Percentiles rank a stretch among this genome's conserved stretches.
These are phyloP conservation scores for Erebia palarica DNA, from an alignment of 2,888 invertebrate genomes.

Conservation along the genomic window DNA sequence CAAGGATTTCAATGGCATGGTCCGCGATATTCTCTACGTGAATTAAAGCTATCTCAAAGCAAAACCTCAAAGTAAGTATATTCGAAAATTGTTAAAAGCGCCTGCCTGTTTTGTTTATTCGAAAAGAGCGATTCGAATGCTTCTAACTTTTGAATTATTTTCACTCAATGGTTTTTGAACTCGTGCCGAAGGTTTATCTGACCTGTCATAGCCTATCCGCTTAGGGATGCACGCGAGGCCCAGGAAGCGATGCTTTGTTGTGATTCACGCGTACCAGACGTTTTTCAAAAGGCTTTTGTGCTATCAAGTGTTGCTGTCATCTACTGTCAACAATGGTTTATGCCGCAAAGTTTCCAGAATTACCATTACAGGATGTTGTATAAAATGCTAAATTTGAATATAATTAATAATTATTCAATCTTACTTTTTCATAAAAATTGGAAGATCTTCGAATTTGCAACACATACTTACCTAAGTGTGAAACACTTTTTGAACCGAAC, in stretches of 20 bases:
- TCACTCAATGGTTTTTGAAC: background rate
- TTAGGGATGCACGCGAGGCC: conserved; percentile 40
- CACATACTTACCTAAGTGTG: too few species aligned
- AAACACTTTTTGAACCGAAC: too few species aligned
- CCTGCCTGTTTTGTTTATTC: background rate
- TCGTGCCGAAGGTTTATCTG: conserved; percentile 15
- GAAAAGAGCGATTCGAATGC: background rate
- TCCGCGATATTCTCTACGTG: too few species aligned
- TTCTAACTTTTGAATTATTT: background rate
- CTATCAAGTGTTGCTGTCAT: conserved; percentile 64
- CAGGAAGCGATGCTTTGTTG: conserved; percentile 59
- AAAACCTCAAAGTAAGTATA: too few species aligned
- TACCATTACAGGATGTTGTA: background rate
- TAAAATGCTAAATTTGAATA: too few species aligned
- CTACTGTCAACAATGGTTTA: conserved; percentile 32
- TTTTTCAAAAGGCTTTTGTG: conserved; percentile 73
- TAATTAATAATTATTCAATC: too few species aligned
- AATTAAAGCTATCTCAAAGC: background rate
- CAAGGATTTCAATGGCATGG: too few species aligned
- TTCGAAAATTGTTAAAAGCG: background rate
- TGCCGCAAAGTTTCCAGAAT: conserved; percentile 12
- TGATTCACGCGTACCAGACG: conserved; percentile 68
- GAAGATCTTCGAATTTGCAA: too few species aligned
- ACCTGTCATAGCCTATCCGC: conserved; percentile 37
- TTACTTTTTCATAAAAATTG: too few species aligned